Base-by-base conservation (phyloP, 2,797 vertebrate species). In the Thripadectes ignobilis region DNA sequence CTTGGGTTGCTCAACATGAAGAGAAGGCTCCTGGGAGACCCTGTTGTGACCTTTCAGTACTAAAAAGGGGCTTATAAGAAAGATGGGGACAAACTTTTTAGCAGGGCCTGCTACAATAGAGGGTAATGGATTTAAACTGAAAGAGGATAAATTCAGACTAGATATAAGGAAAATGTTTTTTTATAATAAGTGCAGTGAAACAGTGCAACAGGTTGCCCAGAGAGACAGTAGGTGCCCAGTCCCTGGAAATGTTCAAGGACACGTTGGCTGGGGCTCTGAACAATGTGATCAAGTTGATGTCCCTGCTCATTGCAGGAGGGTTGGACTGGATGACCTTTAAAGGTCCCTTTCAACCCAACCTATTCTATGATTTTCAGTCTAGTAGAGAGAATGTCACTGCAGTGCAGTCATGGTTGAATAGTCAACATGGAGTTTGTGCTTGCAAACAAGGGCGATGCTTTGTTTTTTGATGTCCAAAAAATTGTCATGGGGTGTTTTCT, bases 101-200 rank as follows among this genome's bases (percentile, higher is more conserved):
- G 10, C 18, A 48, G 15, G 27, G 22, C 3, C 14, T 57, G 14
- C 57, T 38, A 45, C 2, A 1, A 74, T 23, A 10, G 34, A 32
- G 17, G 10, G 4, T 15, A 45, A 24, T 51, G 11, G 9, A 26
- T 82, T 92, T 58, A 71, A 83, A 54, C 27, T 32, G 10, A 48
- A 77, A 73, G 26, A 58, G 10, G 1, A 14, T 10, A 30, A 36
- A 67, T 74, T 62, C 6, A 94, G n/a, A 62, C 12, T 74, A 46
- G 19, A 6, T 39, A 16, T 2, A 48, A 79, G 26, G 29, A 69
- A 73, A 32, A 24, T 4, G 3, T 9, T n/a, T 75, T 75, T 69
- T 76, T 39, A 20, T 1, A 0, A 2, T 52, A 23, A 14, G 0
- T 19, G 6, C 45, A 46, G 45, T 22, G 45, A 46, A 72, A 39